Percentiles rank a stretch among this genome's conserved stretches.
phyloP scores from a whole-genome alignment of 2,888 invertebrate species.

The Nomada fabriciana region DNA sequence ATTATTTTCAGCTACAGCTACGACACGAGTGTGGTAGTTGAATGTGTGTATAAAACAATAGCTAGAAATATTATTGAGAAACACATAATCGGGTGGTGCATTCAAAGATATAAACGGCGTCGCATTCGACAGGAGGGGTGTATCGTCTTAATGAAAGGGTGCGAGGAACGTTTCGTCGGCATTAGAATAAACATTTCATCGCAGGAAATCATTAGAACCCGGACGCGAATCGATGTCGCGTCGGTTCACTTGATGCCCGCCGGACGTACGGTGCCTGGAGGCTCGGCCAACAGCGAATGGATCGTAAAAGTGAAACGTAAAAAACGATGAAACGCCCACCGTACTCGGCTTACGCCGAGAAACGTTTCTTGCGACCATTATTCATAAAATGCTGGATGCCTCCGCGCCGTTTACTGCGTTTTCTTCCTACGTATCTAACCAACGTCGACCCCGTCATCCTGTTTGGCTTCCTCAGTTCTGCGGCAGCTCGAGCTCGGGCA shows the following conservation, averaged over 20 bases:
- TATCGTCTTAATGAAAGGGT: slow-evolving; percentile 32
- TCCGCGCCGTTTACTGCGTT: slow-evolving; percentile 53
- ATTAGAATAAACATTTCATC: slow-evolving; percentile 62
- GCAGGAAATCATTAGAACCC: slow-evolving; percentile 73
- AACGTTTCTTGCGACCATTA: slow-evolving; percentile 73
- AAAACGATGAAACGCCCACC: slow-evolving; percentile 74
- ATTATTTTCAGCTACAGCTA: too few relatives aligned
- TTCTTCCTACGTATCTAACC: slow-evolving; percentile 46
- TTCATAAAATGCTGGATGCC: slow-evolving; percentile 72
- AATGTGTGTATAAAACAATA: too few relatives aligned
- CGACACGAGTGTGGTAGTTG: too few relatives aligned
- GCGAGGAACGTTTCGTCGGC: slow-evolving; percentile 17
- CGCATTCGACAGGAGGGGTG: background rate
- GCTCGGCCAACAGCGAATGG: slow-evolving; percentile 62
- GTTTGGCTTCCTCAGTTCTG: background rate
- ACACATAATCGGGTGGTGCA: background rate
- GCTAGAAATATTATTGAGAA: too few relatives aligned
- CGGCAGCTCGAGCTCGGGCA: too few relatives aligned
- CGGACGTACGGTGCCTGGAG: slow-evolving; percentile 71
- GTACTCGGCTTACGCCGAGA: slow-evolving; percentile 53
- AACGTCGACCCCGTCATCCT: slow-evolving; percentile 15
- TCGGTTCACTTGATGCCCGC: slow-evolving; percentile 73
- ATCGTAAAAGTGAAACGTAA: slow-evolving; percentile 71
- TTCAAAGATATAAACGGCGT: background rate
- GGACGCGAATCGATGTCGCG: slow-evolving; percentile 67